Evolutionary conservation across 2,113 vertebrate genomes (phyloP), one percentile per base, ranked within the genome.

Genomic region (Melanostigma gelatinosum): DNA sequence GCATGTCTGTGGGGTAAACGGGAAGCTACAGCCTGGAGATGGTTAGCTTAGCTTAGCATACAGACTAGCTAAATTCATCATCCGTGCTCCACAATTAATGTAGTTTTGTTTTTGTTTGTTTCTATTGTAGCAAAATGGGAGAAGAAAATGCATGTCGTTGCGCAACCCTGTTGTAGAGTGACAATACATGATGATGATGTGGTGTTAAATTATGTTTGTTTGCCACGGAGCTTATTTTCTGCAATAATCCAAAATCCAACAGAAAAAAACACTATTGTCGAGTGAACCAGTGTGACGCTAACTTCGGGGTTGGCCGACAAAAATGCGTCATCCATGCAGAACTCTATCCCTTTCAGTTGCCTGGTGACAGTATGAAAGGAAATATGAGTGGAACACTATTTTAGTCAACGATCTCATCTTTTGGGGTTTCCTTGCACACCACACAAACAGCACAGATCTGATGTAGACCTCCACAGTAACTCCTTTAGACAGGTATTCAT

Each of bases 401-500:
- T 55, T 15, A 18, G 22, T 9, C 2, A 4, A n/a, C 48, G 9
- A 55, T 12, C 22, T 50, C 3, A 40, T 1, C 11, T 50, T 58
- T 27, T 38, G 15, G 36, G 12, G 75, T 15, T 38, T 46, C 48
- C 6, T 68, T 72, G 9, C 22, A 60, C 6, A 32, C 6, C 57
- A 68, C 57, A 72, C 57, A 60, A 54, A 42, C 24, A 50, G 34
- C 20, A 70, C 42, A 75, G 18, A 54, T 71, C 61, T 36, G 44
- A 27, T 34, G 60, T 3, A 54, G 57, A 32, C 27, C 46, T 15
- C 20, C 10, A n/a, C 8, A 57, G 79, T 61, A 29, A 34, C 34
- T 61, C 79, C 64, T 62, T 54, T 4, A 66, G 20, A 52, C 50
- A 80, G 61, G 18, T 63, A 58, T 81, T 52, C 54, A 52, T 65